Conservation (phyloP, 1,140 invertebrate genomes). For the Neuroterus valhalla region DNA sequence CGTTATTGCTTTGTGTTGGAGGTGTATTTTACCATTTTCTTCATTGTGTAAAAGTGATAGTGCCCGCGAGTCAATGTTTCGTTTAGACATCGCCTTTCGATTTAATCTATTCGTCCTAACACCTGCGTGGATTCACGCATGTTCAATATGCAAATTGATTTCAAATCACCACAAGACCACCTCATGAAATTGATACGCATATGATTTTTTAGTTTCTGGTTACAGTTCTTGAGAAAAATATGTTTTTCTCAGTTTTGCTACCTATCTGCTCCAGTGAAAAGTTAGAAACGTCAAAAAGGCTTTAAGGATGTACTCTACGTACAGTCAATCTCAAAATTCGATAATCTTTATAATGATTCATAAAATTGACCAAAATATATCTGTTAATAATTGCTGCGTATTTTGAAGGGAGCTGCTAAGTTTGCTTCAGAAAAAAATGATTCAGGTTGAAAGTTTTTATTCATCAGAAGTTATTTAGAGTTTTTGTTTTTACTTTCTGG, state of each 20-base stretch:
- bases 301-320: too few relatives aligned
- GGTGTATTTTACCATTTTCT: constrained; percentile 22
- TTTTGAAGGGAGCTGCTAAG: too few relatives aligned
- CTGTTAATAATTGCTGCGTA: too few relatives aligned
- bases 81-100: constrained; percentile 15
- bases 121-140: not conserved
- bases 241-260: not conserved
- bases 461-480: too few relatives aligned
- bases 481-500: too few relatives aligned
- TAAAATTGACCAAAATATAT: too few relatives aligned
- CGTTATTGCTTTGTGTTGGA: constrained; percentile 6
- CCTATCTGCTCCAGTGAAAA: not conserved
- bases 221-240: constrained; percentile 1
- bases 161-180: not conserved
- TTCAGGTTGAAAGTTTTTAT: too few relatives aligned
- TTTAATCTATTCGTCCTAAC: constrained; percentile 25
- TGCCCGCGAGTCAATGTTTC: not conserved
- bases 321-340: too few relatives aligned
- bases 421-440: too few relatives aligned
- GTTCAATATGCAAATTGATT: not conserved
- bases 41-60: constrained; percentile 10
- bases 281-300: too few relatives aligned
- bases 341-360: too few relatives aligned
- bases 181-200: not conserved
- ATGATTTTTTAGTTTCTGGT: not conserved